Evolutionary conservation across 2,888 invertebrate species (phyloP).

Genomic region (Axea sp.): DNA sequence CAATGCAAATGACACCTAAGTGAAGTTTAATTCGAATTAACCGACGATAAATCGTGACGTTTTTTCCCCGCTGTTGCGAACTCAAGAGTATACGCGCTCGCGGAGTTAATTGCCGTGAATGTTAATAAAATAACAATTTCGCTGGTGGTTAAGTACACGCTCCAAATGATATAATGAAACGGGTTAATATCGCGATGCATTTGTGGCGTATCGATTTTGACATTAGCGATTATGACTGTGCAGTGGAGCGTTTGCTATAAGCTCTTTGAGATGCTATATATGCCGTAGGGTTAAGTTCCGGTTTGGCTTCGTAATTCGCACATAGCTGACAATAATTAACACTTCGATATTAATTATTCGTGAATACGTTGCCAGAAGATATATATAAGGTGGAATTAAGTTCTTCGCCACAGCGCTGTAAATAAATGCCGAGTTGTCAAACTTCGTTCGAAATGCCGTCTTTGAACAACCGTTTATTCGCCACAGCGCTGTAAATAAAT

Average conservation of each 20-base stretch:
- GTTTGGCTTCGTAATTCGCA: conserved; percentile 34
- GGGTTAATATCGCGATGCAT: conserved; percentile 37
- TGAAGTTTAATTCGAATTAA: conserved; percentile 4
- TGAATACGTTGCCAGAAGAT: conserved; percentile 10
- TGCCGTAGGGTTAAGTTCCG: conserved; percentile 26
- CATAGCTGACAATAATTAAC: conserved; percentile 45
- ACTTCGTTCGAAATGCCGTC: too few species aligned
- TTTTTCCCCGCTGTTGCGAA: too few species aligned
- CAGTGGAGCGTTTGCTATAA: conserved; percentile 18
- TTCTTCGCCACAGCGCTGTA: conserved; percentile 1
- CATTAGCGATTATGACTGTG: conserved; percentile 41
- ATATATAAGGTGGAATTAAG: conserved; percentile 12
- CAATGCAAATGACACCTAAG: too few species aligned
- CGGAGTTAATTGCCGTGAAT: conserved; percentile 1
- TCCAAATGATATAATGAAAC: conserved; percentile 10
- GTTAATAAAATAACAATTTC: conserved; percentile 10
- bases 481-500: too few species aligned
- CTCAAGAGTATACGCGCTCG: too few species aligned
- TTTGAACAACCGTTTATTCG: too few species aligned
- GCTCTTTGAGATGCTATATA: conserved; percentile 17
- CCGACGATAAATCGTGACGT: too few species aligned
- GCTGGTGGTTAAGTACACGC: neutral
- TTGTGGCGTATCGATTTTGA: conserved; percentile 42
- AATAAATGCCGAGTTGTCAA: conserved; percentile 1
- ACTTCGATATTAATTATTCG: conserved; percentile 43